phyloP scores from a whole-genome alignment of 2,797 vertebrate genomes.

The Anabas testudineus region DNA sequence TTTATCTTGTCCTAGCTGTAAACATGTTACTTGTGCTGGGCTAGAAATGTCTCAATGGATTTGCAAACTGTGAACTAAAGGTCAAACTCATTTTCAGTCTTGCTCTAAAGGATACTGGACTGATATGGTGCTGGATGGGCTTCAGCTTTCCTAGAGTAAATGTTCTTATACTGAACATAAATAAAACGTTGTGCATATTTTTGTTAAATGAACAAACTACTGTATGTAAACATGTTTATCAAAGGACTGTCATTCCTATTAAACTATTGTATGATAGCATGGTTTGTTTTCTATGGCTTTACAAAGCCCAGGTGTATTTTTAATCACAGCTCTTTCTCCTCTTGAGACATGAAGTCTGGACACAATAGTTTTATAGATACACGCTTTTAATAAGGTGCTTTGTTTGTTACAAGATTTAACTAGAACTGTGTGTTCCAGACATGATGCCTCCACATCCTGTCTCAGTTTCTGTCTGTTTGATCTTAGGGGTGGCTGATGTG shows the following conservation, averaged over 20 bases:
- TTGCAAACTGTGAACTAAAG: slow-evolving; percentile 4
- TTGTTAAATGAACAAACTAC: slow-evolving; percentile 3
- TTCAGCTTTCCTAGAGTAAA: no score
- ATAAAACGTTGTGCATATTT: slow-evolving; percentile 15
- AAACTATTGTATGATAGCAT: background rate
- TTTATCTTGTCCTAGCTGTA: background rate
- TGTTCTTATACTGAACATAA: background rate
- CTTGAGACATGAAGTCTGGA: slow-evolving; percentile 15
- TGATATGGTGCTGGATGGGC: slow-evolving; percentile 11
- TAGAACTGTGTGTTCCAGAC: slow-evolving; percentile 17
- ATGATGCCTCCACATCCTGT: slow-evolving; percentile 18
- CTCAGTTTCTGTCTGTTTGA: slow-evolving; percentile 22
- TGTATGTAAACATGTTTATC: slow-evolving; percentile 20
- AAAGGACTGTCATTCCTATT: background rate
- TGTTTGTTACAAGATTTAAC: slow-evolving; percentile 37
- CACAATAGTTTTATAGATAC: slow-evolving; percentile 6
- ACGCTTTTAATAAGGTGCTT: slow-evolving; percentile 32
- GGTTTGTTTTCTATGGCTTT: slow-evolving; percentile 27
- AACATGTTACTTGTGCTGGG: background rate
- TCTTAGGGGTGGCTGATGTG: background rate
- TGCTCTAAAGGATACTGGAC: background rate
- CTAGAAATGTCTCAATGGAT: background rate
- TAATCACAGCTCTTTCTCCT: slow-evolving; percentile 23
- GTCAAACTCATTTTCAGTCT: background rate
- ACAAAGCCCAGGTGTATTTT: slow-evolving; percentile 41